Conservation (phyloP, 2,888 invertebrate genomes). For the Chelonus formosanus region DNA sequence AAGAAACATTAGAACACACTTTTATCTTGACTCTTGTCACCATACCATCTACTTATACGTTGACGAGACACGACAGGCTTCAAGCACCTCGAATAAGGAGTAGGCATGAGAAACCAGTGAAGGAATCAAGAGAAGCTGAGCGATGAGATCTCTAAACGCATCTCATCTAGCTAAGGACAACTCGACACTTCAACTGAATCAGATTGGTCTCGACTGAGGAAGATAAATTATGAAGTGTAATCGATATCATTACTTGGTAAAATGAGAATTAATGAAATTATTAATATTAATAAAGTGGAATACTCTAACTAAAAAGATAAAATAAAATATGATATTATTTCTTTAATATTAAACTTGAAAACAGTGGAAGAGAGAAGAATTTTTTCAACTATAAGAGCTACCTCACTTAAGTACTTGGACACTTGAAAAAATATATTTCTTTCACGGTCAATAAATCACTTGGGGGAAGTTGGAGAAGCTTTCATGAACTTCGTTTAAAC, state of each 20-base stretch:
- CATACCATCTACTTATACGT: conserved; percentile 39
- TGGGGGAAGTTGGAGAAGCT: conserved; percentile 10
- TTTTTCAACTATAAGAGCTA: no score
- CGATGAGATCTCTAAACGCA: conserved; percentile 28
- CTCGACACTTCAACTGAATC: conserved; percentile 30
- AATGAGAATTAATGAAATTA: no score
- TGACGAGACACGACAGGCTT: conserved; percentile 28
- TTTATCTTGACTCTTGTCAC: conserved; percentile 44
- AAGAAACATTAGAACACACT: conserved; percentile 41
- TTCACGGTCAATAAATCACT: conserved; percentile 13
- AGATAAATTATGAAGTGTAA: conserved; percentile 29
- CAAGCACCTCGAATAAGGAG: conserved; percentile 3
- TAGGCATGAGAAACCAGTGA: not conserved
- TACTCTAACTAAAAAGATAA: no score
- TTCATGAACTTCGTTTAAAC: conserved; percentile 32
- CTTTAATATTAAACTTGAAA: no score
- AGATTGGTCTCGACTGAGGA: conserved; percentile 22
- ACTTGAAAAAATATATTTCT: conserved; percentile 8
- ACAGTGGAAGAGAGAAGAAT: no score
- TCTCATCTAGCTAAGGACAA: conserved; percentile 28
- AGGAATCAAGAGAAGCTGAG: conserved; percentile 16
- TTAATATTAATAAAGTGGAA: no score
- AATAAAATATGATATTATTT: no score
- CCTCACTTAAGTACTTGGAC: not conserved
- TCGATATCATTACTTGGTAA: conserved; percentile 2